Conservation (phyloP, 2,797 vertebrate species). For the Premnoplex brunnescens region DNA sequence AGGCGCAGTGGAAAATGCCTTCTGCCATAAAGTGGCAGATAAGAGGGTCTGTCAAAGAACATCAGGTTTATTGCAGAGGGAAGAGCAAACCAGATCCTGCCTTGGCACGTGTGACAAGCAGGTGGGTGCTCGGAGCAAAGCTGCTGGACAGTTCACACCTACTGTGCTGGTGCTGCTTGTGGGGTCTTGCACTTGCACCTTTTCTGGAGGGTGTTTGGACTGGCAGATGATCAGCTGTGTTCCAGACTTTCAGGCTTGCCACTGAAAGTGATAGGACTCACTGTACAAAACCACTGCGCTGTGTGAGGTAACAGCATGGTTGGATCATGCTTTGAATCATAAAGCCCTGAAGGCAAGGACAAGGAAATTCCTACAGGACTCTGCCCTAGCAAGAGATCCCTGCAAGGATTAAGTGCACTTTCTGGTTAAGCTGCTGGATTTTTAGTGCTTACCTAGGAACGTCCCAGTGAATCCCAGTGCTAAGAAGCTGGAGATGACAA, state of each 20-base stretch:
- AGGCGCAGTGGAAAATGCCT: slow-evolving; percentile 50
- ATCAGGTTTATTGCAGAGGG: slow-evolving; percentile 23
- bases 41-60: slow-evolving; percentile 38
- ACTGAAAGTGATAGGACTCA: not conserved
- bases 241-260: not conserved
- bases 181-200: not conserved
- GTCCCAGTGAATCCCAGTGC: slow-evolving; percentile 92
- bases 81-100: not conserved
- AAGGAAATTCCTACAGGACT: not conserved
- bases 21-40: slow-evolving; percentile 38
- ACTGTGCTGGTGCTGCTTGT: rapidly evolving
- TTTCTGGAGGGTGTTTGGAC: not conserved
- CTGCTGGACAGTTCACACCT: not conserved
- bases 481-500: slow-evolving; percentile 90
- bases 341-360: not conserved
- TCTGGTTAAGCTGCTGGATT: not conserved
- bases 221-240: not conserved
- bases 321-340: not conserved
- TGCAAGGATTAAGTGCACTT: not conserved
- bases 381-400: not conserved
- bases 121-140: not conserved
- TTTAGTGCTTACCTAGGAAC: slow-evolving; percentile 86
- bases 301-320: rapidly evolving
- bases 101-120: not conserved
- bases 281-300: not conserved